These are phyloP conservation scores for Theodoxus fluviatilis DNA, from an alignment of 2,888 invertebrate species.

Conservation along the genomic window DNA sequence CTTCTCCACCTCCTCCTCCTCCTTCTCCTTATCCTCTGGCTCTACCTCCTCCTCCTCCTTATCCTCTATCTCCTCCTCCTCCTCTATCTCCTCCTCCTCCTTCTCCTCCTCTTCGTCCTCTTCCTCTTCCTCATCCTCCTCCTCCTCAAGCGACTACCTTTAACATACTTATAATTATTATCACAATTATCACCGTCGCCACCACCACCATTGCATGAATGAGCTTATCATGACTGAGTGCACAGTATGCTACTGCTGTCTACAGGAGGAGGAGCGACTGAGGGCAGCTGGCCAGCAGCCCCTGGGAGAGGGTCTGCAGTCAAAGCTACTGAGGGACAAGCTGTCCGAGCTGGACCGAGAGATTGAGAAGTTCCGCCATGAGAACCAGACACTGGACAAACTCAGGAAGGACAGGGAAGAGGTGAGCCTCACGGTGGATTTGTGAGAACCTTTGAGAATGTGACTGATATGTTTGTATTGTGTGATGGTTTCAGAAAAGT, in stretches of 20 bases:
- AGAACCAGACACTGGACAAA: constrained; percentile 57
- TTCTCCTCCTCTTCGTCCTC: too few relatives aligned
- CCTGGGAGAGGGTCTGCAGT: constrained; percentile 53
- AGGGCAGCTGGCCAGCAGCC: constrained; percentile 38
- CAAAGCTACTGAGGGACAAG: constrained; percentile 60
- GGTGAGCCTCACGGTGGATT: constrained; percentile 38
- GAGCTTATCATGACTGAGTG: neutral
- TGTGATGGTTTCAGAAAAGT: neutral
- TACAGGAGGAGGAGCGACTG: constrained; percentile 44
- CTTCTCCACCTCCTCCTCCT: too few relatives aligned
- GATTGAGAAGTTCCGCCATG: constrained; percentile 61
- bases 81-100: too few relatives aligned
- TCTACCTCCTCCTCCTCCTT: too few relatives aligned
- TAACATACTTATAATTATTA: neutral
- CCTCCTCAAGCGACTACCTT: neutral
- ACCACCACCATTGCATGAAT: neutral
- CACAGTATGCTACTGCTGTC: neutral
- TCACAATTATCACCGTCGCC: neutral
- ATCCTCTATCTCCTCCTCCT: too few relatives aligned
- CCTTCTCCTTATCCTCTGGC: too few relatives aligned
- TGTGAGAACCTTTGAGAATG: neutral
- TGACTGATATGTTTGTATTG: neutral
- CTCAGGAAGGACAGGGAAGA: constrained; percentile 61
- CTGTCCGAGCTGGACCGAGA: constrained; percentile 61
- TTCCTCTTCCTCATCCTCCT: too few relatives aligned